Evolutionary conservation across 2,888 invertebrate species (phyloP).

Genomic region (Parapristionchus giblindavisi): DNA sequence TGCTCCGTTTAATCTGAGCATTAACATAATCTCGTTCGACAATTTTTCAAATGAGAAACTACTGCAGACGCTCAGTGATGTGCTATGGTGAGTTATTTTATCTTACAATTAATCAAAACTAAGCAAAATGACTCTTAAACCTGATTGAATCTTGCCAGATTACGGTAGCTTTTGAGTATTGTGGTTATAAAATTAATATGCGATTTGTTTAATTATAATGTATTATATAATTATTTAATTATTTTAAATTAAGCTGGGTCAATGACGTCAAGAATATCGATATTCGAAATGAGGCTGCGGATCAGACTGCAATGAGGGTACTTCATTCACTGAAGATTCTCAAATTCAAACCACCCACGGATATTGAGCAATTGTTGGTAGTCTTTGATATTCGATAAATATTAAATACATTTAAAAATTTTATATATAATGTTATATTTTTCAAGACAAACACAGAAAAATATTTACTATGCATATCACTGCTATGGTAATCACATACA

Average conservation of each 20-base stretch:
- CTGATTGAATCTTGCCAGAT: too few species aligned
- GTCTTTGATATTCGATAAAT: background rate
- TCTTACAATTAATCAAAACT: too few species aligned
- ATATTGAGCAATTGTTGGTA: constrained; percentile 69
- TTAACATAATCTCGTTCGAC: constrained; percentile 48
- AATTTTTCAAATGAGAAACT: constrained; percentile 81
- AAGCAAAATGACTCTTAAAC: too few species aligned
- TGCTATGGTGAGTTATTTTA: constrained; percentile 73
- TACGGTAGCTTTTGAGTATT: background rate
- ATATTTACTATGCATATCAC: background rate
- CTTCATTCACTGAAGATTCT: constrained; percentile 79
- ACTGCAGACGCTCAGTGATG: constrained; percentile 81
- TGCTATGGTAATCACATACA: too few species aligned
- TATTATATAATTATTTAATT: background rate
- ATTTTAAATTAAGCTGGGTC: constrained; percentile 39
- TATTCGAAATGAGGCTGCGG: constrained; percentile 80
- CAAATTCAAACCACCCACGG: constrained; percentile 81
- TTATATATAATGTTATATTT: background rate
- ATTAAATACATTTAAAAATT: background rate
- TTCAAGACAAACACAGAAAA: too few species aligned
- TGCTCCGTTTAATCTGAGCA: constrained; percentile 12
- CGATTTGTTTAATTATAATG: background rate
- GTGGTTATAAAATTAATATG: background rate
- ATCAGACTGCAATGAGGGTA: constrained; percentile 80
- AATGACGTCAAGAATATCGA: constrained; percentile 76